These are phyloP conservation scores for Argyra leucocephala DNA, from an alignment of 2,888 invertebrate genomes.

Conservation along the genomic window DNA sequence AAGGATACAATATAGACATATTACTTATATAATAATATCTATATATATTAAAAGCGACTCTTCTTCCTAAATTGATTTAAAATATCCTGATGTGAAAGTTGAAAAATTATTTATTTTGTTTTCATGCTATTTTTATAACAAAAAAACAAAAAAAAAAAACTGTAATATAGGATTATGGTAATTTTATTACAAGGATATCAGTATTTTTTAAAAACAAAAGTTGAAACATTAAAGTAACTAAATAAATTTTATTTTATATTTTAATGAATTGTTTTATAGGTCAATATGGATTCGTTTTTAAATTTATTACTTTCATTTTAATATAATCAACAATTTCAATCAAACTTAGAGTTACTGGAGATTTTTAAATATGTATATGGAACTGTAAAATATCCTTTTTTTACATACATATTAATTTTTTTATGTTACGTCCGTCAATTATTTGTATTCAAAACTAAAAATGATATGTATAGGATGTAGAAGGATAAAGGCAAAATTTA, in stretches of 20 bases:
- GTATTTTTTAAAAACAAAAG: not conserved
- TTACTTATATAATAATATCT: too few species aligned
- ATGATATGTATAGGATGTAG: too few species aligned
- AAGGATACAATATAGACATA: not conserved
- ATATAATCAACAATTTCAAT: too few species aligned
- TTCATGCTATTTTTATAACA: too few species aligned
- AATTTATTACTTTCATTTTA: too few species aligned
- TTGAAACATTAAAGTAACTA: not conserved
- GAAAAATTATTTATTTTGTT: not conserved
- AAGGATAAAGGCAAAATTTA: too few species aligned
- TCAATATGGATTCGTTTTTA: not conserved
- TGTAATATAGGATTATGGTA: constrained; percentile 5
- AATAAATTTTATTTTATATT: not conserved
- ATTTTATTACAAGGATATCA: constrained; percentile 7
- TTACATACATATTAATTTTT: too few species aligned
- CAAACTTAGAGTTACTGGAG: too few species aligned
- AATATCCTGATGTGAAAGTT: constrained; percentile 3
- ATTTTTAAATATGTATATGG: too few species aligned
- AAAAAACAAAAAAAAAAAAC: not conserved
- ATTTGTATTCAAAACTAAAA: too few species aligned
- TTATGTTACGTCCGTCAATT: too few species aligned
- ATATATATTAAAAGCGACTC: not conserved
- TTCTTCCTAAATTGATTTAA: not conserved
- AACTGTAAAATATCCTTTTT: too few species aligned
- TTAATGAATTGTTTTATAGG: not conserved